phyloP scores from a whole-genome alignment of 2,113 vertebrate genomes.

The Ptilorrhoa leucosticta region DNA sequence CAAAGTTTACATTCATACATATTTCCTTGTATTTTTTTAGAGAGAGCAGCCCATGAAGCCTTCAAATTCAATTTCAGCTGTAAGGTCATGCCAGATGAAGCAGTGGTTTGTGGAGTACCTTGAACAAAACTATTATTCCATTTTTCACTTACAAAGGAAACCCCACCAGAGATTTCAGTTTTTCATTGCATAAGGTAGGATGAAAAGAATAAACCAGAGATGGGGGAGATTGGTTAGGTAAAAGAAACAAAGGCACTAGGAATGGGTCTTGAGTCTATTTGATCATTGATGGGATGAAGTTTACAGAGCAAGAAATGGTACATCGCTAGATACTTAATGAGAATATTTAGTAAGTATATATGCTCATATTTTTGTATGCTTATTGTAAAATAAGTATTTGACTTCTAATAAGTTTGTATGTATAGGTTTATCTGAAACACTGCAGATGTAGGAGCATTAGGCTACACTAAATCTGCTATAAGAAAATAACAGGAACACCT shows the following conservation, averaged over 20 bases:
- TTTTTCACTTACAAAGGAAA: not conserved
- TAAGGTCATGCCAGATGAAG: not conserved
- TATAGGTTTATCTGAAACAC: not conserved
- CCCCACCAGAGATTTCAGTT: not conserved
- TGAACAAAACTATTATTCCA: not conserved
- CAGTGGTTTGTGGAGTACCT: not conserved
- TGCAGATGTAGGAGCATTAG: not conserved
- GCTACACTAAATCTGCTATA: not conserved
- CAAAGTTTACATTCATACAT: not conserved
- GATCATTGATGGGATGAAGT: not conserved
- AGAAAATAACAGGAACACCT: not conserved
- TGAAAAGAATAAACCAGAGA: not conserved
- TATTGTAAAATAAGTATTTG: not conserved
- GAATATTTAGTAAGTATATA: not conserved
- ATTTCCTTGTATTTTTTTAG: not conserved
- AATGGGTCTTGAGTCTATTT: not conserved
- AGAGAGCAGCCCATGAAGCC: not conserved
- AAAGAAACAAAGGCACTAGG: not conserved
- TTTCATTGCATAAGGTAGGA: not conserved
- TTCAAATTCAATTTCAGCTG: not conserved
- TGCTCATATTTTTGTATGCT: not conserved
- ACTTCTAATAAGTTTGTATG: constrained; percentile 1
- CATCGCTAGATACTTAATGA: not conserved
- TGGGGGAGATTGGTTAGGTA: not conserved
- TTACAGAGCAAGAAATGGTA: not conserved